Base-by-base conservation (phyloP, 1,140 invertebrate species). In the Lithobius niger region DNA sequence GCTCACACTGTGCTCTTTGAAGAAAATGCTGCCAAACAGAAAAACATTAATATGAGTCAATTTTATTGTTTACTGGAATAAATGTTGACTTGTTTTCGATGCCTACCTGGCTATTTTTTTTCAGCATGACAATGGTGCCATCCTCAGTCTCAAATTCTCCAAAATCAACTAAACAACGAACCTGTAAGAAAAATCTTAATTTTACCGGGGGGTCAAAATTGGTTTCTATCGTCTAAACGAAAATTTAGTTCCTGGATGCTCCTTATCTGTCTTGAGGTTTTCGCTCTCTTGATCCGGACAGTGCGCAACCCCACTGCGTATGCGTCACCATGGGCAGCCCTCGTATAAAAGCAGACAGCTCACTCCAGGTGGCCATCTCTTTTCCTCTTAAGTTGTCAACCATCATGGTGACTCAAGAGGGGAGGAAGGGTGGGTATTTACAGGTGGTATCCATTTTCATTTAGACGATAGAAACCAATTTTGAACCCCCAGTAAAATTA, bases 61-160 rank as follows among this genome's bases (percentile, higher is more conserved):
- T 36, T n/a, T n/a, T 36, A n/a, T n/a, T 10, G 31, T 57, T 55
- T 27, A 55, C 16, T 54, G 25, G 47, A 53, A 16, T 16, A 26
- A 16, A 27, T 57, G 2, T 25, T 16, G 16, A 55, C 10, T 16
- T 48, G 26, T 49, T 48, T 31, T 36, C 1, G n/a, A 16, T 24
- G 61, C 61, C 53, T 61, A 75, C 74, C 65, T 73, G 83, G 62
- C 84, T 93, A 67, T 97, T 88, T 70, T 93, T 93, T 68, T 88
- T 91, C 1, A 98, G 71, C 52, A 84, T 76, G 22, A 97, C 79
- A 0, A 85, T 77, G 66, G 88, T 84, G 31, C 94, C 95, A 76
- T 94, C 86, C 65, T 91, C 90, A 16, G 94, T 76, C 70, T 97
- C 93, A 65, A 93, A 82, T 70, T 88, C 89, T 0, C 94, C 94